Evolutionary conservation across 2,113 vertebrate genomes (phyloP).

Genomic region (Pygathrix nemaeus): DNA sequence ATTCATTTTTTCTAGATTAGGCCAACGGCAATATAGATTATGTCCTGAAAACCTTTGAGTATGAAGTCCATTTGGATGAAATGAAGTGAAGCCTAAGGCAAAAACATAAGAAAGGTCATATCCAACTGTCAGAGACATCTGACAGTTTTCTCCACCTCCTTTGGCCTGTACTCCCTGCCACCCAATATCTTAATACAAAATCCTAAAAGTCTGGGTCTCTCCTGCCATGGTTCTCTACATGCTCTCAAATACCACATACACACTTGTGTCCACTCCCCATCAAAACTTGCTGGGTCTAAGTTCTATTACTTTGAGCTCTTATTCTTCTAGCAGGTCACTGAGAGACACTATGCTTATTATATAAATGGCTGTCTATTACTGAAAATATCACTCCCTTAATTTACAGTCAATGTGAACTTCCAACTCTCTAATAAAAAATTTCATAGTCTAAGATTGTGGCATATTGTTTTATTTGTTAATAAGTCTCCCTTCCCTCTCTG

Average conservation of each 20-base stretch:
- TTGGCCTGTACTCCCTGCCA: background rate
- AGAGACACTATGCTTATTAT: background rate
- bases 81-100: background rate
- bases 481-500: background rate
- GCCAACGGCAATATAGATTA: background rate
- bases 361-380: background rate
- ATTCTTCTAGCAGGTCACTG: background rate
- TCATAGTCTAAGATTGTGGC: background rate
- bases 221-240: background rate
- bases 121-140: too few species aligned
- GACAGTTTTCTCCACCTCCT: background rate
- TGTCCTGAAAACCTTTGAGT: background rate
- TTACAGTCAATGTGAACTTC: background rate
- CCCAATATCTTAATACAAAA: background rate
- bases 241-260: background rate
- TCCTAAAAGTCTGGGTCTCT: background rate
- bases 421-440: background rate
- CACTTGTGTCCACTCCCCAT: background rate
- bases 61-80: background rate
- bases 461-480: background rate
- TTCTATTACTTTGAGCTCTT: background rate
- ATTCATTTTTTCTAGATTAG: background rate
- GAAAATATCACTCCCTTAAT: background rate
- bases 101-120: background rate
- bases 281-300: background rate